These are phyloP conservation scores for Eilema griseolum DNA, from an alignment of 2,888 invertebrate genomes.

Conservation along the genomic window DNA sequence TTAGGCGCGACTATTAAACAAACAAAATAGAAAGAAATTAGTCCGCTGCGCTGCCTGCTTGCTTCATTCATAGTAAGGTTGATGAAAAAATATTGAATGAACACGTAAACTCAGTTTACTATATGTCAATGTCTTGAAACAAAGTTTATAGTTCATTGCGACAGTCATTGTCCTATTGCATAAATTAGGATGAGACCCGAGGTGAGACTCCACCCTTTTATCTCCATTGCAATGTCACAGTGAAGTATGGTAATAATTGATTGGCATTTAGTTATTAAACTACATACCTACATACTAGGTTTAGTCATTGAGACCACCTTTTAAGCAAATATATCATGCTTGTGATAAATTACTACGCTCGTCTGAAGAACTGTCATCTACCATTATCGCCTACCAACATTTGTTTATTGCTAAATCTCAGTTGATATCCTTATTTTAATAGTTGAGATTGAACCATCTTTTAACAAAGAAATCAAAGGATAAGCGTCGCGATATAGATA, in stretches of 20 bases:
- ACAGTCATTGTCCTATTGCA: background rate
- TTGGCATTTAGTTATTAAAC: no score
- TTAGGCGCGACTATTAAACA: slow-evolving; percentile 30
- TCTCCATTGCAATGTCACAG: no score
- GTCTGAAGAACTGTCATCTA: no score
- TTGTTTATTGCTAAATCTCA: background rate
- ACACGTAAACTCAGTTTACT: slow-evolving; percentile 41
- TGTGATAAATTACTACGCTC: no score
- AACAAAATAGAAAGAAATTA: slow-evolving; percentile 47
- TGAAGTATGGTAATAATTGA: no score
- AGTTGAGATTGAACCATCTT: background rate
- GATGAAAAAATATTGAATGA: slow-evolving; percentile 41
- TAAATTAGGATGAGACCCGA: background rate
- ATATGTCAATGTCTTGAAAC: slow-evolving; percentile 17
- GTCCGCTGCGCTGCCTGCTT: slow-evolving; percentile 23
- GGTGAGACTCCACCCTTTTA: background rate
- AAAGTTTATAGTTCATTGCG: background rate
- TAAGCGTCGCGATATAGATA: background rate
- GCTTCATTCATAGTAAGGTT: slow-evolving; percentile 43
- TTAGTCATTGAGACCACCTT: no score
- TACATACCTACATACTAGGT: no score
- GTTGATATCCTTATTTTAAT: background rate
- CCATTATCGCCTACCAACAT: no score
- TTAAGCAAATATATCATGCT: no score
- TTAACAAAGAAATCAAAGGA: background rate